Evolutionary conservation across 2,888 invertebrate genomes (phyloP), one percentile per base, ranked within the genome.

Genomic region (Helicoverpa assulta): DNA sequence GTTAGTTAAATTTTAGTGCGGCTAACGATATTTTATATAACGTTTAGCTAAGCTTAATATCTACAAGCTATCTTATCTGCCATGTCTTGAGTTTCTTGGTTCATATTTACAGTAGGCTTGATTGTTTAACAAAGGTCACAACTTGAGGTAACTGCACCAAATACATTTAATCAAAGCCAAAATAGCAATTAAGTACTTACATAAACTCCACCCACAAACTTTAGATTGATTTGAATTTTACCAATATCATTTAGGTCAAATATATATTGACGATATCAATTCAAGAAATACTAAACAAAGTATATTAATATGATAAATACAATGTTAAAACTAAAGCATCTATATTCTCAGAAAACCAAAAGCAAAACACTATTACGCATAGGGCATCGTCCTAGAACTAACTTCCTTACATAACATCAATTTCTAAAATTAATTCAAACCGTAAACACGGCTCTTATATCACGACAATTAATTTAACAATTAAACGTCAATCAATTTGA

Each of bases 401-500:
- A 60, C 71, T 76, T 74, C 56, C 73, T 83, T 76, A 77, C 76
- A 79, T 73, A 84, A 85, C 74, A 86, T 80, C 76, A 82, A 78
- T 78, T 81, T 83, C 86, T 88, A 87, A 86, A 85, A 84, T 83
- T 85, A 85, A 84, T 82, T 80, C 68, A 67, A 68, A 60, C 76
- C 77, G 69, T 85, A 85, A 87, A 84, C 82, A 86, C 72, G 57
- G 67, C 66, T 72, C 76, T 81, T 86, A 88, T 88, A 88, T 90
- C 89, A 88, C 78, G 70, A 78, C 88, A 91, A 92, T 92, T 91
- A 92, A 90, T 86, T 80, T 83, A 85, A 89, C 88, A 91, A 89
- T 89, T 88, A 89, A 86, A 89, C 84, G 89, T 90, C 89, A 90
- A 84, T 89, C 84, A 86, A 76, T 85, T 83, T 75, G 47, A 83